Base-by-base conservation (phyloP, 35 echinoderm and acorn worm species). In the Heliocidaris tuberculata region DNA sequence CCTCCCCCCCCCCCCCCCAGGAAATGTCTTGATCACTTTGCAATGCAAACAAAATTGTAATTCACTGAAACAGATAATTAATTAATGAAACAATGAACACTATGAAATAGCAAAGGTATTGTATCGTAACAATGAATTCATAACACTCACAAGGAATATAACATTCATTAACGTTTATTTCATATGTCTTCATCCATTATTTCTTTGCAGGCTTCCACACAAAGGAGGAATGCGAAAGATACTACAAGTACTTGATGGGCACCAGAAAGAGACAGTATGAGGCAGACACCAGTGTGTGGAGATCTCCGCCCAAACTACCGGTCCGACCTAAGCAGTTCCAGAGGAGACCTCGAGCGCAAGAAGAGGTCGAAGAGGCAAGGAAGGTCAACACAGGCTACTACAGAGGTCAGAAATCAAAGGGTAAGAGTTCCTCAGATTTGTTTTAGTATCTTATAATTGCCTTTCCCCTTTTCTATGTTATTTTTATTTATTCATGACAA, bases 211-310 rank as follows among this genome's bases (percentile, higher is more conserved):
- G 98, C 6, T 97, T 96, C n/a, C 98, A 97, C 49, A 97, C 96
- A 17, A 61, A 60, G 92, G 96, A 95, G 48, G 97, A 97, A 86
- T 96, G 93, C 49, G 61, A 99, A 27, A 88, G 94, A 21, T 99
- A 99, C 61, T 94, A 96, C 7, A 95, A 97, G 31, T 99, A 99
- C 70, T 60, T 97, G 2, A 85, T 92, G 59, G 92, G 94, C 8
- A 24, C 97, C 9, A 60, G 98, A 27, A 97, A 97, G 60, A 88
- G 50, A 24, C 97, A 97, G 87, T 99, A 96, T 94, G 95, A 95
- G 30, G 86, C 96, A 27, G 98, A 99, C 56, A 97, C 98, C 86
- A 97, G 86, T 61, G 95, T 99, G 13, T 99, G 98, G 97, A 78
- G 96, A 85, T 90, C 96, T 15, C 98, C 98, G 54, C 98, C 98